A percentile compares a stretch with the other conserved stretches of the same genome.
phyloP scores from a whole-genome alignment of 2,888 invertebrate species.

The Drosophila longiperda region DNA sequence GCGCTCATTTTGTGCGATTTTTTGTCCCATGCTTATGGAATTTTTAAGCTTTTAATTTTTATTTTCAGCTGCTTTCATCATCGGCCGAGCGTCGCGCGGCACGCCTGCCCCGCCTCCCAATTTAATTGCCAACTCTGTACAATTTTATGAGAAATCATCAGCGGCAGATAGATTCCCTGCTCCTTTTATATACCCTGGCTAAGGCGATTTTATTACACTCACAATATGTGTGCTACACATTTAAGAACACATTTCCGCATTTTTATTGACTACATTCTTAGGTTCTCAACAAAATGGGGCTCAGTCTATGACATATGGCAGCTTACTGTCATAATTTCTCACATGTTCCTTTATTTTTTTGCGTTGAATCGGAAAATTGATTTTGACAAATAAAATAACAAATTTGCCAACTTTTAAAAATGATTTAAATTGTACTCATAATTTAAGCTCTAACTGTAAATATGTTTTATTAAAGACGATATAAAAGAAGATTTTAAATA shows the following conservation, averaged over 20 bases:
- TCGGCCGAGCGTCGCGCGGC: conserved; percentile 8
- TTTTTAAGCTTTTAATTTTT: conserved; percentile 53
- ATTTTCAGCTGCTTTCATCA: conserved; percentile 51
- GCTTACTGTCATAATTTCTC: background rate
- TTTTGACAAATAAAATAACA: background rate
- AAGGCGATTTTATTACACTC: conserved; percentile 2
- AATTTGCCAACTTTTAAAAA: background rate
- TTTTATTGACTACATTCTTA: background rate
- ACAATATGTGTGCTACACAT: conserved; percentile 1
- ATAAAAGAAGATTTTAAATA: background rate
- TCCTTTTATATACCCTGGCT: conserved; percentile 25
- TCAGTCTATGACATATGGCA: background rate
- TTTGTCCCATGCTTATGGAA: conserved; percentile 50
- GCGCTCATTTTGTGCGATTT: conserved; percentile 25
- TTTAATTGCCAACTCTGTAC: conserved; percentile 61
- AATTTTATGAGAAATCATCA: conserved; percentile 45
- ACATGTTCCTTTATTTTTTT: background rate
- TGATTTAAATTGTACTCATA: background rate
- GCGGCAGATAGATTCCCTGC: conserved; percentile 14
- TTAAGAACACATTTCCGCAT: background rate
- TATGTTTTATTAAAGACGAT: background rate
- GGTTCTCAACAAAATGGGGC: background rate
- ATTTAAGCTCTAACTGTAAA: background rate
- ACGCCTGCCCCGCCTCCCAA: conserved; percentile 24
- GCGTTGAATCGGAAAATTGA: background rate